Evolutionary conservation across 2,888 invertebrate genomes (phyloP), one percentile per base, ranked within the genome.

Genomic region (Malthinus flaveolus): DNA sequence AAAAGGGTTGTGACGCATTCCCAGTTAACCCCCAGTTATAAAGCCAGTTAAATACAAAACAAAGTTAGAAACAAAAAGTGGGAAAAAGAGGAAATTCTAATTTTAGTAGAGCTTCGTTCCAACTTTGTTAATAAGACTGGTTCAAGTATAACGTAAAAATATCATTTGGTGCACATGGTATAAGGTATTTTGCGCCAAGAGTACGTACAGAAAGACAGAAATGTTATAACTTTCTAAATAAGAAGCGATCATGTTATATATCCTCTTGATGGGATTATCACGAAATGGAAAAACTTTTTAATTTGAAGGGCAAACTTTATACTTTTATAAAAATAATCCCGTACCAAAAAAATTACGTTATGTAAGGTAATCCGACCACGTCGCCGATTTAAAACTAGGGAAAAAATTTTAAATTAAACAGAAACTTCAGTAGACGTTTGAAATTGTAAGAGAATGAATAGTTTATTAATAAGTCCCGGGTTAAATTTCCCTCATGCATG

Each of bases 281-380:
- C 65, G 60, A 70, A 69, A 71, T 71, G 71, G 71, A 71, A 65
- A 71, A 71, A 71, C 68, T 71, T 71, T 71, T 70, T 70, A 71
- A 61, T 61, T 48, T 55, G 51, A 42, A 49, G 44, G 53, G 49
- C 46, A 37, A 44, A 42, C 15, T 59, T 59, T 59, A 56, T 56
- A 56, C 23, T 23, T 23, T 42, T 15, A 42, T 42, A 42, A 46
- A 46, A 46, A 12, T 46, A 35, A 46, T 46, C 46, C 10, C 46
- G 32, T 32, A 12, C n/a, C 46, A 32, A 46, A 46, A 46, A 23
- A 23, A 23, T 23, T 23, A 23, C 23, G 5, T 23, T 23, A 23
- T 5, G 23, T 23, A 23, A 23, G 23, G 23, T 23, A 23, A 23
- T 23, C 23, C 23, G 5, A 23, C 23, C 2, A 23, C 23, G 5